phyloP scores from a whole-genome alignment of 2,888 invertebrate genomes.

The Cantharis nigra region DNA sequence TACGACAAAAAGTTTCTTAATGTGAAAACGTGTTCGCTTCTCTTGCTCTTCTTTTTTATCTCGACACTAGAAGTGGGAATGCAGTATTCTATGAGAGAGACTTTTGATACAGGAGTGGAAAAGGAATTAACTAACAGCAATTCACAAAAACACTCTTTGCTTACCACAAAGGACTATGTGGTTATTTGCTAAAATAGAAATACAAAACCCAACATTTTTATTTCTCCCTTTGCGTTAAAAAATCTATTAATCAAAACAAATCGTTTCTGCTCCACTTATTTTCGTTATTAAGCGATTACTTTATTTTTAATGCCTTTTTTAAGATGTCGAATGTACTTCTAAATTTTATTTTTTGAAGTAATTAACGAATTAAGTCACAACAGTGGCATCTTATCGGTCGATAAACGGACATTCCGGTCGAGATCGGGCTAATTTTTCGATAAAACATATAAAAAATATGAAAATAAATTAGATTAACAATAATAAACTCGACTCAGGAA shows the following conservation, averaged over 20 bases:
- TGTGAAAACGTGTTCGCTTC: slow-evolving; percentile 21
- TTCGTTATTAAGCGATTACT: background rate
- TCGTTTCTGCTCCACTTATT: background rate
- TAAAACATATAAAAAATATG: no score
- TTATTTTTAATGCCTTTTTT: background rate
- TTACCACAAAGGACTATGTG: slow-evolving; percentile 9
- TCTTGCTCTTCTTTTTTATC: slow-evolving; percentile 11
- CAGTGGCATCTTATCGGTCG: no score
- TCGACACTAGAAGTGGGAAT: slow-evolving; percentile 2
- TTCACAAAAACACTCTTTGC: slow-evolving; percentile 12
- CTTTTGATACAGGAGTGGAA: slow-evolving; percentile 17
- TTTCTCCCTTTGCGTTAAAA: background rate
- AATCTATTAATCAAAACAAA: background rate
- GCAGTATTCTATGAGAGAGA: slow-evolving; percentile 3
- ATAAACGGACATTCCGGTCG: no score
- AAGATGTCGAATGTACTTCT: background rate
- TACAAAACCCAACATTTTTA: slow-evolving; percentile 8
- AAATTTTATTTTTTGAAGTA: no score
- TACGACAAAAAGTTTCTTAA: slow-evolving; percentile 21
- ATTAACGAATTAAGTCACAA: no score
- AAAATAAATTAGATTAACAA: no score
- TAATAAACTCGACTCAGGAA: no score
- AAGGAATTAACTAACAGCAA: slow-evolving; percentile 19
- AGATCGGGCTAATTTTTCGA: no score
- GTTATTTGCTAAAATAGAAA: slow-evolving; percentile 19